phyloP scores from a whole-genome alignment of 2,888 invertebrate species.

The Ephialtes manifestator region DNA sequence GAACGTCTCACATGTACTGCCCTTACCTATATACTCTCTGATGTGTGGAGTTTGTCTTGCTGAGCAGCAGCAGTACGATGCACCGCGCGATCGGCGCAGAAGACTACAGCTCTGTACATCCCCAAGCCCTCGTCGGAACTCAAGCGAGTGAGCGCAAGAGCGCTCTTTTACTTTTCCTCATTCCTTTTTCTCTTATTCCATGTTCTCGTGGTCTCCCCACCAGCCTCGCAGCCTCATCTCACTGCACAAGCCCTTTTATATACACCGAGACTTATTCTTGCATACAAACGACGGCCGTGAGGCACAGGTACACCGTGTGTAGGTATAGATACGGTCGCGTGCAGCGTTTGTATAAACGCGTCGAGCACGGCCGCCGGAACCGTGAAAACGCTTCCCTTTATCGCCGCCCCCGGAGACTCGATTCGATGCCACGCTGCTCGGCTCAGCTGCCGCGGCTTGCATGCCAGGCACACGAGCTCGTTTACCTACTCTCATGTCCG shows the following conservation, averaged over 20 bases:
- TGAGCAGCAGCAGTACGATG: slow-evolving; percentile 19
- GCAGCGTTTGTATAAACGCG: slow-evolving; percentile 43
- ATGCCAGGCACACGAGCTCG: not conserved
- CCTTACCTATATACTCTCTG: slow-evolving; percentile 14
- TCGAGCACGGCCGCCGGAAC: slow-evolving; percentile 46
- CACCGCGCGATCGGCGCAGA: slow-evolving; percentile 15
- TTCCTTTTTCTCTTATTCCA: slow-evolving; percentile 48
- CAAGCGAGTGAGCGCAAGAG: slow-evolving; percentile 44
- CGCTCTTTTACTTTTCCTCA: slow-evolving; percentile 58
- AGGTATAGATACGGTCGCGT: slow-evolving; percentile 24
- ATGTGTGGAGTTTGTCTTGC: slow-evolving; percentile 1
- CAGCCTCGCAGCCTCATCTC: slow-evolving; percentile 41
- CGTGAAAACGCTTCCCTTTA: slow-evolving; percentile 62
- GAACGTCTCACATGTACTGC: too few relatives aligned
- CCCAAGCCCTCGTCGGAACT: slow-evolving; percentile 52
- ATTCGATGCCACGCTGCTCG: slow-evolving; percentile 12
- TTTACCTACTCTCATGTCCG: slow-evolving; percentile 10
- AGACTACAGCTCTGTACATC: slow-evolving; percentile 9
- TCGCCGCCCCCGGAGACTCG: slow-evolving; percentile 47
- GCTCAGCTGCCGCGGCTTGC: not conserved
- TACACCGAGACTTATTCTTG: not conserved
- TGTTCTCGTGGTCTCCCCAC: slow-evolving; percentile 39
- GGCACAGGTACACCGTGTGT: slow-evolving; percentile 16
- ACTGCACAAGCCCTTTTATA: slow-evolving; percentile 27
- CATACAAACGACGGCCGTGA: slow-evolving; percentile 1